Percentiles rank a stretch among this genome's conserved stretches.
Evolutionary conservation across 2,797 vertebrate species (phyloP).

Genomic region (Sebastolobus altivelis): DNA sequence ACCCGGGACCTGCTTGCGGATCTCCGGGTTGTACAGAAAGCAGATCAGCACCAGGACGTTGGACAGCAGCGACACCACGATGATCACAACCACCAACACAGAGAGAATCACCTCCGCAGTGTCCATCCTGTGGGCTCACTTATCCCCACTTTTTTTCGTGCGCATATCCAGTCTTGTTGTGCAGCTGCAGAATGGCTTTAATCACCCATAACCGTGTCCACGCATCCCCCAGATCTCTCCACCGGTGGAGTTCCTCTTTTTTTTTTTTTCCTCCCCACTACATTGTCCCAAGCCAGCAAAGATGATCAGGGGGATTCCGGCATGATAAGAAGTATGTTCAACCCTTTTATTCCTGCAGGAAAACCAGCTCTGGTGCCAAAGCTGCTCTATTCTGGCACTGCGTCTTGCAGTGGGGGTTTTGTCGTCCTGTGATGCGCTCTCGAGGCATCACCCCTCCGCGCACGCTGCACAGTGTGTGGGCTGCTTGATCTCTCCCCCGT

Average conservation of each 20-base stretch:
- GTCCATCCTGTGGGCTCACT: slow-evolving; percentile 90
- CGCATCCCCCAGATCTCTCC: slow-evolving; percentile 69
- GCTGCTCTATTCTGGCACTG: slow-evolving; percentile 66
- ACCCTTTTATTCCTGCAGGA: slow-evolving; percentile 49
- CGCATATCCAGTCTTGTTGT: slow-evolving; percentile 68
- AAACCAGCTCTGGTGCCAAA: slow-evolving; percentile 51
- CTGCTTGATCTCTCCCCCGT: slow-evolving; percentile 49
- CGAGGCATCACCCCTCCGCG: slow-evolving; percentile 66
- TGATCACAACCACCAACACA: slow-evolving; percentile 89
- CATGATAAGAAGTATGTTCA: slow-evolving; percentile 55
- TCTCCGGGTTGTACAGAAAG: slow-evolving; percentile 93
- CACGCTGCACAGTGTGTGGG: slow-evolving; percentile 65
- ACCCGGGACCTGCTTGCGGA: slow-evolving; percentile 94
- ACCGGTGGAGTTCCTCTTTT: slow-evolving; percentile 59
- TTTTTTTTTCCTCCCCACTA: slow-evolving; percentile 75
- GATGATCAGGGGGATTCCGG: slow-evolving; percentile 70
- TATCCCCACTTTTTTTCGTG: slow-evolving; percentile 63
- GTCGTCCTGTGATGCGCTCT: slow-evolving; percentile 74
- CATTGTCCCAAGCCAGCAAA: slow-evolving; percentile 73
- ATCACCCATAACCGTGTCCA: slow-evolving; percentile 75
- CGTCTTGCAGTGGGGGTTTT: slow-evolving; percentile 64
- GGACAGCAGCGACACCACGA: slow-evolving; percentile 95
- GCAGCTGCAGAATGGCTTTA: slow-evolving; percentile 46
- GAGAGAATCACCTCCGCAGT: slow-evolving; percentile 91
- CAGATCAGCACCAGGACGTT: slow-evolving; percentile 98